Percentiles rank a stretch among this genome's conserved stretches.
Conservation (phyloP, 2,888 invertebrate species). For the Cantharis lateralis region DNA sequence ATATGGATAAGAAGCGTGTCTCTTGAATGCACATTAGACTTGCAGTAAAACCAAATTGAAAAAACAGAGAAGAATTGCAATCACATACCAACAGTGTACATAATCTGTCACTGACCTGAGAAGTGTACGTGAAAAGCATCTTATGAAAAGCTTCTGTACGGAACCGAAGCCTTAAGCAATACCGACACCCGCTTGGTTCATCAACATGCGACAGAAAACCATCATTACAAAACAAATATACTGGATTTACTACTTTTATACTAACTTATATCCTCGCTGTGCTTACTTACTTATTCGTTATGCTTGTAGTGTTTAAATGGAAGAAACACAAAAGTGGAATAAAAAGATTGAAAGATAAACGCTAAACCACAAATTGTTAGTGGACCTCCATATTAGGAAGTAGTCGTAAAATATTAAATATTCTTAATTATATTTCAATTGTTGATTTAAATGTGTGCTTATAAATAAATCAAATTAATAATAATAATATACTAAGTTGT, state of each 20-base stretch:
- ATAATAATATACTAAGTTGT: no score
- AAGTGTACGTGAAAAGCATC: slow-evolving; percentile 46
- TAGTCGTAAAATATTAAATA: no score
- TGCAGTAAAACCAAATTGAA: slow-evolving; percentile 33
- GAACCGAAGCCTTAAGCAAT: slow-evolving; percentile 19
- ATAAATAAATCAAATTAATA: no score
- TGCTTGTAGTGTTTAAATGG: not conserved
- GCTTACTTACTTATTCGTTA: slow-evolving; percentile 1
- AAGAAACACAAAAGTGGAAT: slow-evolving; percentile 1
- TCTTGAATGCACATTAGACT: slow-evolving; percentile 41
- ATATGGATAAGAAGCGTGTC: slow-evolving; percentile 37
- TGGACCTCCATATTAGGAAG: slow-evolving; percentile 14
- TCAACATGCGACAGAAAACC: slow-evolving; percentile 32
- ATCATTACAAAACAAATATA: slow-evolving; percentile 31
- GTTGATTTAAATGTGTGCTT: no score
- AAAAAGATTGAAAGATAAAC: not conserved
- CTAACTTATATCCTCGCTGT: slow-evolving; percentile 3
- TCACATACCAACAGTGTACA: slow-evolving; percentile 47
- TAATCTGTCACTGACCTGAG: slow-evolving; percentile 52
- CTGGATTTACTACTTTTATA: slow-evolving; percentile 19
- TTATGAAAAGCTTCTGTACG: slow-evolving; percentile 20
- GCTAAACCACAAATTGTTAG: slow-evolving; percentile 16
- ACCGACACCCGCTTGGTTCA: slow-evolving; percentile 34
- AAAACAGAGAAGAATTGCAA: slow-evolving; percentile 43
- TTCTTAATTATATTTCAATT: no score